phyloP scores from a whole-genome alignment of 2,888 invertebrate genomes.

The Volucella zonaria region DNA sequence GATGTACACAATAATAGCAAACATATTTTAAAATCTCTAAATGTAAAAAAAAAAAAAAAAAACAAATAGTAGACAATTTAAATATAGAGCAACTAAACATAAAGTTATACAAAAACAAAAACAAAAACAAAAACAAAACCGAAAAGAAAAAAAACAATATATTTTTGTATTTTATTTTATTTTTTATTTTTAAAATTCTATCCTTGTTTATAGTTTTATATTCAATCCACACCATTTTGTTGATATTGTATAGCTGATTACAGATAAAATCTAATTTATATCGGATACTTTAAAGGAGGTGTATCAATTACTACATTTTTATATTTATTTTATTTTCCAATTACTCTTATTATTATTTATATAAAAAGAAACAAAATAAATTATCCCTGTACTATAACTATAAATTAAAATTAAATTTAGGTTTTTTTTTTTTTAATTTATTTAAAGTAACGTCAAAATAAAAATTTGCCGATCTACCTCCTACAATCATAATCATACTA shows the following conservation, averaged over 20 bases:
- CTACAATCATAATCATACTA: constrained; percentile 28
- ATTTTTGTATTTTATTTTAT: constrained; percentile 52
- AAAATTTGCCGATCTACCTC: constrained; percentile 71
- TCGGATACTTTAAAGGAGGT: constrained; percentile 67
- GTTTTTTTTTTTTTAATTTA: constrained; percentile 27
- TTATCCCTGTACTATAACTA: constrained; percentile 20
- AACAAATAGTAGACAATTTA: constrained; percentile 61
- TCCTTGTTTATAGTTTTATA: constrained; percentile 16
- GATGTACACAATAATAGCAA: constrained; percentile 31
- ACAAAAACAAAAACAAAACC: constrained; percentile 2
- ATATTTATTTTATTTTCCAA: constrained; percentile 9
- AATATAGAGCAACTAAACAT: constrained; percentile 28
- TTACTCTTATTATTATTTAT: constrained; percentile 17
- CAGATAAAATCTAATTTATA: constrained; percentile 40
- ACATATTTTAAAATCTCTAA: constrained; percentile 45
- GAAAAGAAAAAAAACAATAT: constrained; percentile 31
- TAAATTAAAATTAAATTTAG: constrained; percentile 13
- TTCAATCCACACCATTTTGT: constrained; percentile 7
- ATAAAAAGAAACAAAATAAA: constrained; percentile 1
- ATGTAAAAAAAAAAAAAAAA: constrained; percentile 19
- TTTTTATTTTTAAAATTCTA: constrained; percentile 2
- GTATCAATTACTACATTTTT: constrained; percentile 62
- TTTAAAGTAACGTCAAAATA: constrained; percentile 58
- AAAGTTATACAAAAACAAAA: constrained; percentile 25
- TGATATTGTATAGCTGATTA: constrained; percentile 44